Base-by-base conservation (phyloP, 1,140 invertebrate genomes). In the Drosophila repleta region DNA sequence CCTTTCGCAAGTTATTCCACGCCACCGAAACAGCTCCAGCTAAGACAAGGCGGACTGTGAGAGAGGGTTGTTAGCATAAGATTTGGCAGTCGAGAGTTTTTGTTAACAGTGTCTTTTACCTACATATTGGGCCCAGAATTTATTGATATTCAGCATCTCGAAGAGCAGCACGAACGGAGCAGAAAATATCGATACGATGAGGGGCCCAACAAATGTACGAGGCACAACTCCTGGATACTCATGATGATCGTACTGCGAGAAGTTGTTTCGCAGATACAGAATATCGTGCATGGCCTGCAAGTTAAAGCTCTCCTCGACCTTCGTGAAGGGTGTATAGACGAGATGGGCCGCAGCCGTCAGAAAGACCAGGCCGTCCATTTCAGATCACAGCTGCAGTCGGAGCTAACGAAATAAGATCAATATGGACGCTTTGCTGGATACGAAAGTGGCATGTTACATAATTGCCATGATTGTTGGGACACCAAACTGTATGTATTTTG, bases 251-350 rank as follows among this genome's bases (percentile, higher is more conserved):
- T 99, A 99, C 97, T 99, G 92, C 39, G 95, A 93, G 61, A 99
- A 93, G 93, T 98, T 97, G 91, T 93, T 92, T 64, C 95, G 93
- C 90, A 98, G 95, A 92, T 98, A 99, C 13, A 99, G 93, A 78
- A 99, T 94, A 93, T 99, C 99, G 93, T 99, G 99, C 92, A 96
- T 97, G 11, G 99, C 99, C 94, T 99, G 97, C 18, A 99, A 93
- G 93, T 99, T 99, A 90, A 99, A 99, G 93, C 98, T 99, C 94
- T 99, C 99, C 93, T 99, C 99, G 8, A 99, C 99, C 96, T 99
- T 99, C 1, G 98, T 99, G 91, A 96, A 99, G 46, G 99, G 98
- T 91, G 97, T 98, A 74, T 97, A 94, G 52, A 97, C 87, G 43
- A 99, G 92, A 92, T 98, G 96, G 65, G 96, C 93, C 64, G 94